These are phyloP conservation scores for Xiphophorus hellerii DNA, from an alignment of 2,113 vertebrate genomes.

Conservation along the genomic window DNA sequence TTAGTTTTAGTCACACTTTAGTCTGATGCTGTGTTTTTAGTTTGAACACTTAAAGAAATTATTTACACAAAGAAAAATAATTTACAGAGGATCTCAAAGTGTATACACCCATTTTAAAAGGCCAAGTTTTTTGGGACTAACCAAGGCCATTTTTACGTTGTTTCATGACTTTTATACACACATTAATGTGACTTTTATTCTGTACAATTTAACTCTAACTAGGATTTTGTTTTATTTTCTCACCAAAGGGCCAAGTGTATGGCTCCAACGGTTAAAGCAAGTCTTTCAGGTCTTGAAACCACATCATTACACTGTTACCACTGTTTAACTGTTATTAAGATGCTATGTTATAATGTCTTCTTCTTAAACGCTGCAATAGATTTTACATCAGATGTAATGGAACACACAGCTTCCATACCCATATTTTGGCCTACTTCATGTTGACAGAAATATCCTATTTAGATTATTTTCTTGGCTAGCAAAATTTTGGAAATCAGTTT, in stretches of 20 bases:
- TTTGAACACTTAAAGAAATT: neutral
- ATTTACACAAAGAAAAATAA: neutral
- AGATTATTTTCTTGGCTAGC: neutral
- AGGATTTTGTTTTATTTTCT: too few species aligned
- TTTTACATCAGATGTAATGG: neutral
- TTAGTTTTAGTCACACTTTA: neutral
- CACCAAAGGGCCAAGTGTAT: too few species aligned
- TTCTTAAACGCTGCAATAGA: neutral
- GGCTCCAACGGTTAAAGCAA: neutral
- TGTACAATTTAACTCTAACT: too few species aligned
- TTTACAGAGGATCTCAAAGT: neutral
- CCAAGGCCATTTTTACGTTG: too few species aligned
- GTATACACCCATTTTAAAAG: too few species aligned
- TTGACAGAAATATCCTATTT: neutral
- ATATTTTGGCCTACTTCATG: neutral
- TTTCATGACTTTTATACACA: too few species aligned
- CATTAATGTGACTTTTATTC: too few species aligned
- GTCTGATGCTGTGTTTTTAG: neutral
- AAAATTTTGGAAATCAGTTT: neutral
- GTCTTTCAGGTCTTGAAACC: neutral
- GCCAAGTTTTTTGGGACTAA: too few species aligned
- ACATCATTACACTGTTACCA: neutral
- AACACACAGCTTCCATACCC: too few species aligned
- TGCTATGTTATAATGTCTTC: neutral
- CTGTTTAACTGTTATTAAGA: neutral